Percentiles rank a stretch among this genome's conserved stretches.
These are phyloP conservation scores for Carabus problematicus DNA, from an alignment of 2,888 invertebrate species.

Conservation along the genomic window DNA sequence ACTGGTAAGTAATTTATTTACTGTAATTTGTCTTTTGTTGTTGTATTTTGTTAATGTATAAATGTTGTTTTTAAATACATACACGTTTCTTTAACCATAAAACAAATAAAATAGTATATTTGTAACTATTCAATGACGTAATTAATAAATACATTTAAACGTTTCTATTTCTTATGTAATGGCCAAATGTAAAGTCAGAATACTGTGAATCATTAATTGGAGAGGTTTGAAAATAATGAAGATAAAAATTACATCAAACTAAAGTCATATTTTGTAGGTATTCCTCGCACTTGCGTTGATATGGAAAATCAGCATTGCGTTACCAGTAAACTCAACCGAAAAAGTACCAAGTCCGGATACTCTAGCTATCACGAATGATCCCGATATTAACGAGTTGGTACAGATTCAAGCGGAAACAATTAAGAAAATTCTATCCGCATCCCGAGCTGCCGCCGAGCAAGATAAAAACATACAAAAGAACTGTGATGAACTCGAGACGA, in stretches of 20 bases:
- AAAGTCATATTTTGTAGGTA: constrained; percentile 21
- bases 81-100: neutral
- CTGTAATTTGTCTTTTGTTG: neutral
- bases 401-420: constrained; percentile 55
- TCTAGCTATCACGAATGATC: constrained; percentile 15
- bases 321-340: neutral
- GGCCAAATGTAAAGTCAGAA: no score
- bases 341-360: neutral
- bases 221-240: no score
- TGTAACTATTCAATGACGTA: neutral
- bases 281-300: constrained; percentile 2
- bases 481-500: constrained; percentile 37
- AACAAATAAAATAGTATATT: no score
- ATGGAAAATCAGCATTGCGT: neutral
- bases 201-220: no score
- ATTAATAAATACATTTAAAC: neutral
- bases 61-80: no score
- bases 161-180: no score
- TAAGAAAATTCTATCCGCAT: constrained; percentile 53
- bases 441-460: neutral
- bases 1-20: constrained; percentile 5
- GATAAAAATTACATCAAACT: no score
- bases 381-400: constrained; percentile 48
- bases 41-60: neutral
- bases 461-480: constrained; percentile 25